phyloP scores from a whole-genome alignment of 2,113 vertebrate species.

The Irena cyanogastra region DNA sequence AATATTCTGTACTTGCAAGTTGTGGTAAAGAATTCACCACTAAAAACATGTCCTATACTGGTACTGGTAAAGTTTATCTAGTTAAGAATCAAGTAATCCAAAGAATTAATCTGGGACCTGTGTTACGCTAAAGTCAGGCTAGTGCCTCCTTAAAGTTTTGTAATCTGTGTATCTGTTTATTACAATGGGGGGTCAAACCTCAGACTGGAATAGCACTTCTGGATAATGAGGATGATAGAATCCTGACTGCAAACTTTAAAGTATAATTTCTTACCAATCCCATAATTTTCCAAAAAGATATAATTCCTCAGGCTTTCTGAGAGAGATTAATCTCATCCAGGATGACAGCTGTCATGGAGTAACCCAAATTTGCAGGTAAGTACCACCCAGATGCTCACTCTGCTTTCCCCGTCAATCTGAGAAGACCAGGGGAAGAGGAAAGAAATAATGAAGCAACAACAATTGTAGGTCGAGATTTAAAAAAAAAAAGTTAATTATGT shows the following conservation, averaged over 20 bases:
- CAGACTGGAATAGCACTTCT: neutral
- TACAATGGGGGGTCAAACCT: neutral
- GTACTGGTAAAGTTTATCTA: neutral
- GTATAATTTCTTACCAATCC: neutral
- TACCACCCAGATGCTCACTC: neutral
- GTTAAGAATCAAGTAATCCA: neutral
- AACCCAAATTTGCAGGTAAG: neutral
- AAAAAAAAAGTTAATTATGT: too few species aligned
- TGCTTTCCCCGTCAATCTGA: neutral
- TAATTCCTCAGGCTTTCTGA: neutral
- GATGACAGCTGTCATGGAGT: neutral
- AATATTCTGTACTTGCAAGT: neutral
- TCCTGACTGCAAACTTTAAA: neutral
- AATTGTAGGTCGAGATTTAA: too few species aligned
- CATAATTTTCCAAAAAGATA: neutral
- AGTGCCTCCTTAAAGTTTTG: neutral
- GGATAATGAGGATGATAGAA: neutral
- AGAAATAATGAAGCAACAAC: neutral
- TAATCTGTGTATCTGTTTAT: neutral
- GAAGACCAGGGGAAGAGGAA: neutral
- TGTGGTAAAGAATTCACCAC: neutral
- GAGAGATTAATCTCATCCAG: neutral
- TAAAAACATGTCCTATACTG: neutral
- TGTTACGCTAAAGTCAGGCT: neutral
- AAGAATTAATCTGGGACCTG: neutral